A percentile compares a stretch with the other conserved stretches of the same genome.
phyloP scores from a whole-genome alignment of 2,113 vertebrate species.

The Ceyx margarethae region DNA sequence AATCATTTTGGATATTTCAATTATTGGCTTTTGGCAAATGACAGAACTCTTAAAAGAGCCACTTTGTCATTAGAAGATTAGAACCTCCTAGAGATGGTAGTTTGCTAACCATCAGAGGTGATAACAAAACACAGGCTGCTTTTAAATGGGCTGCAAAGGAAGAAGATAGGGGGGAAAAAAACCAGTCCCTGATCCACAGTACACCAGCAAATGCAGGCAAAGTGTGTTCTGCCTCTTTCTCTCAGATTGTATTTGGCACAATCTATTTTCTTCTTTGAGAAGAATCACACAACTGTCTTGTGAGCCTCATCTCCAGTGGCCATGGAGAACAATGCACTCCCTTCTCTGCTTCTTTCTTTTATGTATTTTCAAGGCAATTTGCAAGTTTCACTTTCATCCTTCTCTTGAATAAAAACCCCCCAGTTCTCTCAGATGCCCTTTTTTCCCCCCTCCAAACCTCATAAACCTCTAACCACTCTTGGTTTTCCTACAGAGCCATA shows the following conservation, averaged over 20 bases:
- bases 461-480: neutral
- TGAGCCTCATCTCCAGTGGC: neutral
- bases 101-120: conserved; percentile 29
- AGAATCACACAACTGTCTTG: neutral
- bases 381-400: conserved; percentile 9
- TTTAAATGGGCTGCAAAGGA: conserved; percentile 29
- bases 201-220: neutral
- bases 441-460: neutral
- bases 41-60: conserved; percentile 41
- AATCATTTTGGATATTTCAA: conserved; percentile 39
- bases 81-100: neutral
- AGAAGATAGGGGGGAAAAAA: neutral
- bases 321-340: neutral
- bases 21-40: conserved; percentile 53
- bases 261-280: neutral
- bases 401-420: neutral
- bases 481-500: neutral
- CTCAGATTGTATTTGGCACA: neutral
- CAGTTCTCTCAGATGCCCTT: neutral
- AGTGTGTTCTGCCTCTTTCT: neutral
- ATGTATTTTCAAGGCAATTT: neutral
- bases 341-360: neutral
- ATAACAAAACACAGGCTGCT: conserved; percentile 25
- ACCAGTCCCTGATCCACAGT: neutral
- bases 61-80: conserved; percentile 50